Conservation (phyloP, 2,797 vertebrate genomes). For the Microcaecilia unicolor region DNA sequence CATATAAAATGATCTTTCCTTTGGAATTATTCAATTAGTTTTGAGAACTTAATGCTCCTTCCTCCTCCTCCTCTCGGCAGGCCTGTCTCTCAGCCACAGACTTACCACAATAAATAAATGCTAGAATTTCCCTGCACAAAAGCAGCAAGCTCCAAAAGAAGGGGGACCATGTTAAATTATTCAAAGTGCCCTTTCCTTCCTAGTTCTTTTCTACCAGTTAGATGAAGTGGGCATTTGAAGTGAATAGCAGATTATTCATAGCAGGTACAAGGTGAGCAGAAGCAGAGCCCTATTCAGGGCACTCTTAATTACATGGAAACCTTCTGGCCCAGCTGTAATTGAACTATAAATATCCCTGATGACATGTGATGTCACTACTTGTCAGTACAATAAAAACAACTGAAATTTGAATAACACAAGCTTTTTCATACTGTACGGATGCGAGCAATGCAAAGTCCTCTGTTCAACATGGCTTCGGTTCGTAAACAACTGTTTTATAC, state of each 20-base stretch:
- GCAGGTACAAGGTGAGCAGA: slow-evolving; percentile 29
- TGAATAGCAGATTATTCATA: slow-evolving; percentile 31
- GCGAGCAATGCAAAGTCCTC: slow-evolving; percentile 41
- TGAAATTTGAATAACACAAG: slow-evolving; percentile 19
- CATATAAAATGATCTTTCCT: too few species aligned
- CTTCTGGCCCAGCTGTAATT: slow-evolving; percentile 29
- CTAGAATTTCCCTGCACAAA: too few species aligned
- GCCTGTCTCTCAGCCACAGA: background rate
- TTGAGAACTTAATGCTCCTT: too few species aligned
- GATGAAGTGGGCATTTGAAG: slow-evolving; percentile 28
- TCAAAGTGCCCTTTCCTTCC: too few species aligned
- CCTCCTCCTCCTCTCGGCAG: slow-evolving; percentile 6
- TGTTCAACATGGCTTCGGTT: slow-evolving; percentile 30
- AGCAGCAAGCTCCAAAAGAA: too few species aligned
- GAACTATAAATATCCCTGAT: slow-evolving; percentile 42
- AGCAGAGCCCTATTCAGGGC: slow-evolving; percentile 21
- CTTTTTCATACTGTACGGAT: slow-evolving; percentile 9
- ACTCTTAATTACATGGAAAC: slow-evolving; percentile 18
- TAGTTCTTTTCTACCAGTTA: too few species aligned
- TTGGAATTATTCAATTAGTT: too few species aligned
- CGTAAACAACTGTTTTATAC: slow-evolving; percentile 52
- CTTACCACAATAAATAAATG: too few species aligned
- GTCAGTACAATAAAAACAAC: slow-evolving; percentile 31
- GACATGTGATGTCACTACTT: slow-evolving; percentile 42
- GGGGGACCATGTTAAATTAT: too few species aligned